phyloP scores from a whole-genome alignment of 2,888 invertebrate species.

The Stenichneumon culpator region DNA sequence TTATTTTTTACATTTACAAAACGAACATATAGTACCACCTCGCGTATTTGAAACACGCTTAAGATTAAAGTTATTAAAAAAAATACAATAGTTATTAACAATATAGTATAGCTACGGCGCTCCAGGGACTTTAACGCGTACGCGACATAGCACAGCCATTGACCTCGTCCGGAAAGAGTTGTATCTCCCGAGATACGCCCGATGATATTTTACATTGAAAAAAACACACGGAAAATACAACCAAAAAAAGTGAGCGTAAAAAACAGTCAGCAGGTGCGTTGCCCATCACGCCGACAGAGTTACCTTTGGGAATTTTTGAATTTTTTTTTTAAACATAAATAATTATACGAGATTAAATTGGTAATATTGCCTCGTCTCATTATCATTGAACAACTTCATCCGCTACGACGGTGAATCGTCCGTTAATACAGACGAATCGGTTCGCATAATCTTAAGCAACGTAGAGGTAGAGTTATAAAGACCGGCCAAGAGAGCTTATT shows the following conservation, averaged over 20 bases:
- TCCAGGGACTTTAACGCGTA: slow-evolving; percentile 51
- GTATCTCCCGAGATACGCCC: slow-evolving; percentile 22
- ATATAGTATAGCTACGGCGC: slow-evolving; percentile 38
- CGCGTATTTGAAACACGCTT: slow-evolving; percentile 2
- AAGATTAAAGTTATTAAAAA: slow-evolving; percentile 7
- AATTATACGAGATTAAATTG: slow-evolving; percentile 43
- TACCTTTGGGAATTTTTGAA: neutral
- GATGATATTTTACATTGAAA: slow-evolving; percentile 17
- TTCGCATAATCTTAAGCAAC: slow-evolving; percentile 49
- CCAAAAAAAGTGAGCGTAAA: slow-evolving; percentile 3
- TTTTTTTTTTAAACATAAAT: slow-evolving; percentile 28
- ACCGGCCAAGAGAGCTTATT: slow-evolving; percentile 70
- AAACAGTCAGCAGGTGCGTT: slow-evolving; percentile 14
- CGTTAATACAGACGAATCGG: neutral
- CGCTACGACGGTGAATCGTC: neutral
- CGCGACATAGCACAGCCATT: slow-evolving; percentile 65
- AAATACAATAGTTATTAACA: slow-evolving; percentile 10
- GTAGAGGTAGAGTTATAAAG: slow-evolving; percentile 71
- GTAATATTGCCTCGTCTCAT: slow-evolving; percentile 54
- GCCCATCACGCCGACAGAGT: neutral
- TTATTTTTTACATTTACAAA: slow-evolving; percentile 23
- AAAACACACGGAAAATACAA: neutral
- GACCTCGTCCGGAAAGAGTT: slow-evolving; percentile 53
- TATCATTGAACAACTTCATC: slow-evolving; percentile 19
- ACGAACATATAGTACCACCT: slow-evolving; percentile 19